phyloP scores from a whole-genome alignment of 37 sponge, comb jelly and placozoan species.

The Bolinopsis microptera region DNA sequence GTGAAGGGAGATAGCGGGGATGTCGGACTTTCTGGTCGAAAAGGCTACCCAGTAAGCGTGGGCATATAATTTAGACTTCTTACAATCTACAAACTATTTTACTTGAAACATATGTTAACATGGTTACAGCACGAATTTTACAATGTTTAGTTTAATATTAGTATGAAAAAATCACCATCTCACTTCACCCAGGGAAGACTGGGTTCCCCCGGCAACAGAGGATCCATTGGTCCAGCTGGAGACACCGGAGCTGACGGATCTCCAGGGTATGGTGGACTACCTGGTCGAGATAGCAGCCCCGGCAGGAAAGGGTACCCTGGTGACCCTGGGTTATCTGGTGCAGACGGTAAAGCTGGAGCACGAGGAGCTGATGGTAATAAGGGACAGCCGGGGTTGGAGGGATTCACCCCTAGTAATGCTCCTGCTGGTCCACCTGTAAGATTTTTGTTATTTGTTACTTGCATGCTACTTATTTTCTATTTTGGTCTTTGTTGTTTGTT shows the following conservation, averaged over 20 bases:
- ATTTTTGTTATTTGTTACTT: too few species aligned
- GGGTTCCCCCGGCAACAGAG: neutral
- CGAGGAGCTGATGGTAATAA: neutral
- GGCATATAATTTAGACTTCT: too few species aligned
- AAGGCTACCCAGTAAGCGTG: neutral
- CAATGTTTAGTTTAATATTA: too few species aligned
- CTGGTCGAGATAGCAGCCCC: neutral
- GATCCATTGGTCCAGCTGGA: neutral
- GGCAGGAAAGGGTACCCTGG: slow-evolving; percentile 9
- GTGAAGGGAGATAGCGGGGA: neutral
- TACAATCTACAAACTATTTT: too few species aligned
- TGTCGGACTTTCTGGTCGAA: neutral
- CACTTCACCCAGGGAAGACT: neutral
- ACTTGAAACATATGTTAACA: too few species aligned
- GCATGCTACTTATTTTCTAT: too few species aligned
- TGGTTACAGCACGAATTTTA: too few species aligned
- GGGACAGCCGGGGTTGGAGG: neutral
- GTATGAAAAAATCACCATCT: too few species aligned
- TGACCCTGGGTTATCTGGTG: neutral
- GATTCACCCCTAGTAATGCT: neutral
- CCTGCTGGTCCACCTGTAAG: neutral
- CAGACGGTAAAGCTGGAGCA: neutral
- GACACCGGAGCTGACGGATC: neutral
- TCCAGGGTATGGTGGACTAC: neutral
- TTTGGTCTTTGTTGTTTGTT: too few species aligned